phyloP scores from a whole-genome alignment of 2,888 invertebrate genomes.

The Lasioglossum figueresi region DNA sequence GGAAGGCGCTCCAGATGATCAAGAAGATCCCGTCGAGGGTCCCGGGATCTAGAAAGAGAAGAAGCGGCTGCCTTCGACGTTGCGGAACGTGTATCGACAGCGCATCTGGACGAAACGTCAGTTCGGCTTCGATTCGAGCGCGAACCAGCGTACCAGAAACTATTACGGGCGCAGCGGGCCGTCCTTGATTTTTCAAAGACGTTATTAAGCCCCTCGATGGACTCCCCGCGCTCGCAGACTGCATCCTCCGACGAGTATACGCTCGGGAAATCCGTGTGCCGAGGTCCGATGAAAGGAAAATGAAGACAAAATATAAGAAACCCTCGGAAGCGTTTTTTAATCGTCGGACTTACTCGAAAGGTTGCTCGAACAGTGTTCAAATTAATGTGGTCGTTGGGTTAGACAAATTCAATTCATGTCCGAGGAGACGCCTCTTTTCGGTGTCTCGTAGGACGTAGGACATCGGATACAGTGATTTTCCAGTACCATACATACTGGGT shows the following conservation, averaged over 20 bases:
- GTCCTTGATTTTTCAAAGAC: conserved; percentile 5
- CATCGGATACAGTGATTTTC: not conserved
- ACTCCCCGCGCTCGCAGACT: not conserved
- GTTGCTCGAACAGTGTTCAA: not conserved
- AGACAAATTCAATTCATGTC: not conserved
- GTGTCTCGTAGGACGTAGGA: not conserved
- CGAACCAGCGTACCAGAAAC: conserved; percentile 12
- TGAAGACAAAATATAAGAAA: not conserved
- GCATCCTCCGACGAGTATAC: not conserved
- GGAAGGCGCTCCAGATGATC: conserved; percentile 50
- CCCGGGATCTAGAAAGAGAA: not conserved
- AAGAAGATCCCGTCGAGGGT: conserved; percentile 47
- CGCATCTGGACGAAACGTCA: conserved; percentile 25
- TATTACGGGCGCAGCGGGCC: conserved; percentile 6
- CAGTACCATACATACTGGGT: not conserved
- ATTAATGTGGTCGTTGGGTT: not conserved
- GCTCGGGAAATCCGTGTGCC: not conserved
- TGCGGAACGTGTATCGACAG: conserved; percentile 49
- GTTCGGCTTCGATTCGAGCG: conserved; percentile 4
- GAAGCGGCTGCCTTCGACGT: conserved; percentile 17
- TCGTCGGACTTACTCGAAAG: not conserved
- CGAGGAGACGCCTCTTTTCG: not conserved
- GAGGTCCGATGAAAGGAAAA: not conserved
- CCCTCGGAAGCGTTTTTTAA: not conserved
- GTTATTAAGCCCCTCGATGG: conserved; percentile 13